Percentiles rank a stretch among this genome's conserved stretches.
Conservation (phyloP, 2,888 invertebrate genomes). For the Amphimallon solstitiale region DNA sequence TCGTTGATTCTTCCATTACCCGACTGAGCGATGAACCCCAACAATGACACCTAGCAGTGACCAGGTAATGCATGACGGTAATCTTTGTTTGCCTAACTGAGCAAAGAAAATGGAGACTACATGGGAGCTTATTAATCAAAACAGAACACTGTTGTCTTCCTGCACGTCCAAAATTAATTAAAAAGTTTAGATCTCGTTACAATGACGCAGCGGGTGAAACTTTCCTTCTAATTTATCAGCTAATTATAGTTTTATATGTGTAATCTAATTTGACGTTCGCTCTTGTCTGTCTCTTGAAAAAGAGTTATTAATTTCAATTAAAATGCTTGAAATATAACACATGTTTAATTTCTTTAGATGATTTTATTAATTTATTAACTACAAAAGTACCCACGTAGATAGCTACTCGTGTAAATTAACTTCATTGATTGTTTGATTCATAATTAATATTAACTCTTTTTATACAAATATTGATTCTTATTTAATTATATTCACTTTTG, state of each 20-base stretch:
- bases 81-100: constrained; percentile 50
- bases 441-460: too few species aligned
- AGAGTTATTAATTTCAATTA: too few species aligned
- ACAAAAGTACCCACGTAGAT: too few species aligned
- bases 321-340: too few species aligned
- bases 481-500: too few species aligned
- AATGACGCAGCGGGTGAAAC: constrained; percentile 39
- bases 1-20: too few species aligned
- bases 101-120: constrained; percentile 54
- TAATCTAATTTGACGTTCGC: constrained; percentile 3
- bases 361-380: too few species aligned
- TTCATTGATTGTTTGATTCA: too few species aligned
- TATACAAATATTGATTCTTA: too few species aligned
- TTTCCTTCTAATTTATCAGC: constrained; percentile 36
- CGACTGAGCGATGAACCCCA: too few species aligned
- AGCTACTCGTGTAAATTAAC: too few species aligned
- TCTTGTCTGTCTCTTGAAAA: neutral
- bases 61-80: constrained; percentile 55
- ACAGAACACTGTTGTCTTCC: constrained; percentile 54
- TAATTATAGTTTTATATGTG: constrained; percentile 42
- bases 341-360: too few species aligned
- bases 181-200: constrained; percentile 52
- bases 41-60: constrained; percentile 51
- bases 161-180: constrained; percentile 58
- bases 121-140: constrained; percentile 59